Evolutionary conservation across 2,113 vertebrate species (phyloP).

Genomic region (Corythornis madagascariensis): DNA sequence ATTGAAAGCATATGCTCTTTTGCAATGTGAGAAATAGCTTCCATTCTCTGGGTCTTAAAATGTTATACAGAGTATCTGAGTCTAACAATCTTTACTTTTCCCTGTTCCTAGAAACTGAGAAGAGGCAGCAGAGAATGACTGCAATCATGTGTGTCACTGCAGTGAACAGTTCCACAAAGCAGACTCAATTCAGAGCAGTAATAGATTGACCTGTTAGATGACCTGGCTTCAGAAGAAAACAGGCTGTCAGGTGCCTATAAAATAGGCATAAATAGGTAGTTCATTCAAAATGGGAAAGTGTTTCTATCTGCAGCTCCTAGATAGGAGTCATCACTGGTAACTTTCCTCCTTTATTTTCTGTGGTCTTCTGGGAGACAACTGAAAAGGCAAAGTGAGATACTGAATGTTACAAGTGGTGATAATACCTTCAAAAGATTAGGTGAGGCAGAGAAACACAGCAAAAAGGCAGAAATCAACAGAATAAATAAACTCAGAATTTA

Average conservation of each 20-base stretch:
- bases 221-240: neutral
- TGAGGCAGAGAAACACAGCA: neutral
- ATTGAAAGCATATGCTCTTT: neutral
- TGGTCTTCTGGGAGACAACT: neutral
- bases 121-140: neutral
- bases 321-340: neutral
- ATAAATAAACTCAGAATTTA: neutral
- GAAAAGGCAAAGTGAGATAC: neutral
- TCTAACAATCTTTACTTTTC: neutral
- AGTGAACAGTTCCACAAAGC: neutral
- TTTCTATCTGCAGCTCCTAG: neutral
- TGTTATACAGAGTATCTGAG: neutral
- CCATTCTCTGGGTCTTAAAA: neutral
- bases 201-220: constrained; percentile 9
- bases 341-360: neutral
- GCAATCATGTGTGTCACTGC: neutral
- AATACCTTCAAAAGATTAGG: neutral
- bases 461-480: neutral
- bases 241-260: neutral
- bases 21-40: neutral
- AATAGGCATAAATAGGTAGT: neutral
- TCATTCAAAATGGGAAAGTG: neutral
- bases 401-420: neutral
- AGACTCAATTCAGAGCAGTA: neutral
- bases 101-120: neutral